phyloP scores from a whole-genome alignment of 1,140 invertebrate genomes.

The Pentalonia nigronervosa region DNA sequence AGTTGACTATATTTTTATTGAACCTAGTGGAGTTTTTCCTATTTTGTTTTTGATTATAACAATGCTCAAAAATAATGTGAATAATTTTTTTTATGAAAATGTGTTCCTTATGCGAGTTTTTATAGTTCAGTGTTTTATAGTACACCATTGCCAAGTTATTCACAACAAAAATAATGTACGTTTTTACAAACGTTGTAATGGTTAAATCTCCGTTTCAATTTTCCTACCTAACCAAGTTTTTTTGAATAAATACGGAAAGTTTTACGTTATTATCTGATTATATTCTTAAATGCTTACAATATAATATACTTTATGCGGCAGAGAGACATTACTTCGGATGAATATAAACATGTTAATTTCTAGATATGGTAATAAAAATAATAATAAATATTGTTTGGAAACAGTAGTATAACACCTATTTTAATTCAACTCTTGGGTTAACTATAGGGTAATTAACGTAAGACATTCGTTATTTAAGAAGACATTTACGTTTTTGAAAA shows the following conservation, averaged over 20 bases:
- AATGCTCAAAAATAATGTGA: background rate
- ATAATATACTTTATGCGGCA: background rate
- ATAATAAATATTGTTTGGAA: background rate
- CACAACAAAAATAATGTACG: background rate
- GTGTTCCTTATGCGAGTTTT: background rate
- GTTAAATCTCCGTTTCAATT: conserved; percentile 12
- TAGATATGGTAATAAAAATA: background rate
- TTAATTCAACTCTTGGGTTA: background rate
- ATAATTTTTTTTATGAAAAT: conserved; percentile 27
- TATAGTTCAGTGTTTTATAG: background rate
- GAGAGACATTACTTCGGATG: background rate
- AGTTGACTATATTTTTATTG: background rate
- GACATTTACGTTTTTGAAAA: too few species aligned
- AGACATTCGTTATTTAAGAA: too few species aligned
- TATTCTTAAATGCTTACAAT: conserved; percentile 7
- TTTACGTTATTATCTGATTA: conserved; percentile 35
- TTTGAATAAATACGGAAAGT: conserved; percentile 7
- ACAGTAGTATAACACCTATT: background rate
- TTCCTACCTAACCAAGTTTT: background rate
- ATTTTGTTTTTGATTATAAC: background rate
- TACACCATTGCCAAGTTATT: background rate
- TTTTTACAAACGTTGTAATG: background rate
- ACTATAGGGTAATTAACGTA: background rate
- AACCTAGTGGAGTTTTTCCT: background rate
- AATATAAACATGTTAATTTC: background rate